Conservation (phyloP, 2,113 vertebrate genomes). For the Speoplatyrhinus poulsoni region DNA sequence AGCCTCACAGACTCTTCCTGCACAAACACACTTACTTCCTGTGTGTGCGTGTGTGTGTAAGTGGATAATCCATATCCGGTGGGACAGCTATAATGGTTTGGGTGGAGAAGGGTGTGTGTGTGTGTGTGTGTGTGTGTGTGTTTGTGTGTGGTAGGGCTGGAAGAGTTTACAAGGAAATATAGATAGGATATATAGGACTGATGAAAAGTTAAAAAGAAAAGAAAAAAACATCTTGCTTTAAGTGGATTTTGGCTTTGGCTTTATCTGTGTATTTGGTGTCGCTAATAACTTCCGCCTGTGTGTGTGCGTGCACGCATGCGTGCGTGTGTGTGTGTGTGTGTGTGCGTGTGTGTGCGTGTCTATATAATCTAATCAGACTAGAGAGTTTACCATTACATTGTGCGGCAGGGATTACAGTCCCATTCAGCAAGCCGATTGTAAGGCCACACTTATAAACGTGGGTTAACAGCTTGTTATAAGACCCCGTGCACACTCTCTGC, state of each 20-base stretch:
- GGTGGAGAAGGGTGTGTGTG: background rate
- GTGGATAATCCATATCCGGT: too few relatives aligned
- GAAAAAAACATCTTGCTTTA: background rate
- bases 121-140: background rate
- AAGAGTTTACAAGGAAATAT: slow-evolving; percentile 4
- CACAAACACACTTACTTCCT: background rate
- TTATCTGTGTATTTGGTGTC: background rate
- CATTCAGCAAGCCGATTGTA: slow-evolving; percentile 60
- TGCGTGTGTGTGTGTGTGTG: background rate
- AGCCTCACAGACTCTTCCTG: background rate
- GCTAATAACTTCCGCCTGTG: background rate
- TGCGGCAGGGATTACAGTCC: slow-evolving; percentile 65
- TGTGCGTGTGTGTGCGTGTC: slow-evolving; percentile 4
- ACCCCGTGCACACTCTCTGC: slow-evolving; percentile 1
- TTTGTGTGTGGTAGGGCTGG: background rate
- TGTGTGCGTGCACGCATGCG: background rate
- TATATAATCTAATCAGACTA: slow-evolving; percentile 65
- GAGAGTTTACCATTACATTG: slow-evolving; percentile 67
- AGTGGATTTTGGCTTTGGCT: slow-evolving; percentile 1
- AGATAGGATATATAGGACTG: background rate
- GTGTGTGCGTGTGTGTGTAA: background rate
- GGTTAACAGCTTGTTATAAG: slow-evolving; percentile 65
- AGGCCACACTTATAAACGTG: slow-evolving; percentile 59
- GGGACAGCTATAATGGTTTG: too few relatives aligned
- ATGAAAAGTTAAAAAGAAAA: background rate